Evolutionary conservation across 1,140 invertebrate genomes (phyloP), one percentile per base, ranked within the genome.

Genomic region (Drosophila yakuba): DNA sequence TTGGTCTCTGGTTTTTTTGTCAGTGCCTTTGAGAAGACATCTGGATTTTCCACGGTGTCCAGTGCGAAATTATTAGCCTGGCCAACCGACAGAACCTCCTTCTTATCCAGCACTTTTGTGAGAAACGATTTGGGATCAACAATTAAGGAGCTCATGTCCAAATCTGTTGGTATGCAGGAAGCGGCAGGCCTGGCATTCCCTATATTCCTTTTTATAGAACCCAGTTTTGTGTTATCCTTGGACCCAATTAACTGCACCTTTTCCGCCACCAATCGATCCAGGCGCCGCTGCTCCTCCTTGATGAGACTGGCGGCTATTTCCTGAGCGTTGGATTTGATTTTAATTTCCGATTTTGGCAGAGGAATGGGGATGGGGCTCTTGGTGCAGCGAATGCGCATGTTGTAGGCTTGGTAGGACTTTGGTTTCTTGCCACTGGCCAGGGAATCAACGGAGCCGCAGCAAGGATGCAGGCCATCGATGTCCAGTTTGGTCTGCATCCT

Each of bases 241-340:
- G 32, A 10, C 0, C 15, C 10, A 20, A 39, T 28, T 11, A 66
- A 10, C 4, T 63, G 59, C 15, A 23, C 14, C 59, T 28, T 63
- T 3, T 45, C 63, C 12, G 44, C 58, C 25, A 7, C 63, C 8
- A 66, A 44, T 10, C 14, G 25, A 14, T 66, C 44, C 44, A 66
- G 20, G 11, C 63, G 63, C 15, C 45, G 39, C 35, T 66, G 63
- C 35, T 66, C 63, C 4, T 66, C 59, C 59, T 66, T 23, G 4
- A 63, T 8, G 17, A 66, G 35, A 15, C 23, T 63, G 43, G 4
- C 8, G n/a, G 35, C 12, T 1, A 20, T 11, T 10, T 2, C 0
- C 10, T 1, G 25, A 10, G 8, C 4, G 4, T 17, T 11, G n/a
- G n/a, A 8, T 14, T n/a, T 5, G 32, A 8, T 3, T n/a, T 12